A percentile compares a stretch with the other conserved stretches of the same genome.
These are phyloP conservation scores for Polyergus mexicanus DNA, from an alignment of 1,140 invertebrate species.

Conservation along the genomic window DNA sequence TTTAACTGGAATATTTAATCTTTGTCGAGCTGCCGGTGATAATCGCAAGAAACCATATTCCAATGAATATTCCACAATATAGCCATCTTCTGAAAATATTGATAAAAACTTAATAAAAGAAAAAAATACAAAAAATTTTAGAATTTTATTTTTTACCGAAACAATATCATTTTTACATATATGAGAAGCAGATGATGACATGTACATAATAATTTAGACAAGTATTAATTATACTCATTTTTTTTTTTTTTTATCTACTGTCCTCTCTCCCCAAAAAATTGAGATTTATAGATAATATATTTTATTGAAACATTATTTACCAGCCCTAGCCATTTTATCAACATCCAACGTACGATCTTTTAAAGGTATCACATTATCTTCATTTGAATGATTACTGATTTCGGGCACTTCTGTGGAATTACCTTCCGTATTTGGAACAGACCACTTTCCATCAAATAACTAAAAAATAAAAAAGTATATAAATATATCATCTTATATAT, in stretches of 20 bases:
- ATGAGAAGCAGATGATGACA: neutral
- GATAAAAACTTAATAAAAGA: slow-evolving; percentile 74
- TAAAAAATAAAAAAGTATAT: slow-evolving; percentile 48
- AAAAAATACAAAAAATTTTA: slow-evolving; percentile 24
- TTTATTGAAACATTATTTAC: slow-evolving; percentile 74
- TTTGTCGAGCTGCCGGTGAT: slow-evolving; percentile 93
- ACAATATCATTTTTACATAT: neutral
- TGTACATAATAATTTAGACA: neutral
- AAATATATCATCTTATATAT: slow-evolving; percentile 6
- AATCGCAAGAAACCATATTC: slow-evolving; percentile 98
- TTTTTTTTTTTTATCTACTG: neutral
- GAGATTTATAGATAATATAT: neutral
- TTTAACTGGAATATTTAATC: slow-evolving; percentile 96
- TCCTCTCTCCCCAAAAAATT: neutral
- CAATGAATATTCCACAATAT: slow-evolving; percentile 98
- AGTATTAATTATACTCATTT: slow-evolving; percentile 17
- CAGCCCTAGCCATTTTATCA: slow-evolving; percentile 85
- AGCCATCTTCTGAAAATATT: slow-evolving; percentile 96
- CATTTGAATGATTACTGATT: slow-evolving; percentile 65
- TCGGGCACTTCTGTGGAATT: slow-evolving; percentile 75
- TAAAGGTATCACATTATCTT: slow-evolving; percentile 79
- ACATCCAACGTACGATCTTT: slow-evolving; percentile 84
- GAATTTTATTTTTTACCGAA: no score
- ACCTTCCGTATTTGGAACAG: slow-evolving; percentile 57
- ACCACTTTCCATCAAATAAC: slow-evolving; percentile 50